Conservation (phyloP, 2,797 vertebrate genomes). For the Nannoperca australis region DNA sequence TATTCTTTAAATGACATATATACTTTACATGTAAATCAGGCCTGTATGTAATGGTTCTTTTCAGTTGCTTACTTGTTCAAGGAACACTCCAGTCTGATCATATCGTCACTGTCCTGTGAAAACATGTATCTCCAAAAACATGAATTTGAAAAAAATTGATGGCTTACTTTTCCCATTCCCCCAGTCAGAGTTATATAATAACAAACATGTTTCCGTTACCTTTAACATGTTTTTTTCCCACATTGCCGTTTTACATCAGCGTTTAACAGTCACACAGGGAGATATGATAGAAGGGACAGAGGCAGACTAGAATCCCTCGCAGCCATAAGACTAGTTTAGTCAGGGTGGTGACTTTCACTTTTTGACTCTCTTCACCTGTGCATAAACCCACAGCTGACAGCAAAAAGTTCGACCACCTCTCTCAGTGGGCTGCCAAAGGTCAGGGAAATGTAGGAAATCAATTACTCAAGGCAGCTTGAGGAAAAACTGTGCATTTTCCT, state of each 20-base stretch:
- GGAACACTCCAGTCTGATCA: too few relatives aligned
- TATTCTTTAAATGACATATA: too few relatives aligned
- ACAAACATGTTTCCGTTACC: neutral
- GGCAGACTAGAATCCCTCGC: slow-evolving; percentile 12
- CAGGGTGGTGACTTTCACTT: slow-evolving; percentile 33
- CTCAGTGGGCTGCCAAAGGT: slow-evolving; percentile 38
- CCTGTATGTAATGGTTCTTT: neutral
- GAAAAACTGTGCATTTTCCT: neutral
- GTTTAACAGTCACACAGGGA: neutral
- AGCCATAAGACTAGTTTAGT: slow-evolving; percentile 28
- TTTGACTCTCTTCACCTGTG: slow-evolving; percentile 40
- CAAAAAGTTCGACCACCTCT: slow-evolving; percentile 28
- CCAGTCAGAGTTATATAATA: neutral
- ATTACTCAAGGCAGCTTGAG: neutral
- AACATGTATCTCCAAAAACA: neutral
- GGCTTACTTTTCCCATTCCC: neutral
- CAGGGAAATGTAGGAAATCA: slow-evolving; percentile 11
- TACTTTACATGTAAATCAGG: neutral
- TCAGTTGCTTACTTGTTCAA: too few relatives aligned
- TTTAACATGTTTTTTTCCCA: neutral
- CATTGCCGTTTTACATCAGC: neutral
- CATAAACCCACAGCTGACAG: slow-evolving; percentile 50
- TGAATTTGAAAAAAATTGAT: neutral
- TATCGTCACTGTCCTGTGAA: too few relatives aligned
- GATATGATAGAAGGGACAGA: neutral